These are phyloP conservation scores for Microctenopoma stevenorrisi DNA, from an alignment of 2,797 vertebrate genomes.

Conservation along the genomic window DNA sequence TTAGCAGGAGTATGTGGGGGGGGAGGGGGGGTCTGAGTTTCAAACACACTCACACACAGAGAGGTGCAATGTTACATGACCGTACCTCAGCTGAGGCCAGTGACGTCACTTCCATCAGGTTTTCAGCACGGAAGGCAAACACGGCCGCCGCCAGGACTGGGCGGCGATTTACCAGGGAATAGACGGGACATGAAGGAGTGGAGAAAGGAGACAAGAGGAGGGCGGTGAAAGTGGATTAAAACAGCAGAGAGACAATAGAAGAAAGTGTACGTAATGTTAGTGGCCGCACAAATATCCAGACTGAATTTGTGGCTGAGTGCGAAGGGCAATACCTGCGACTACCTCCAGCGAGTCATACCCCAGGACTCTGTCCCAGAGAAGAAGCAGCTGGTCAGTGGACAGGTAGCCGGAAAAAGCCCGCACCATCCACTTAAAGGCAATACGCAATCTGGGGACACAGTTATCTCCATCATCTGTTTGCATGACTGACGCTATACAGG, in stretches of 20 bases:
- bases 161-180: background rate
- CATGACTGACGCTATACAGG: too few relatives aligned
- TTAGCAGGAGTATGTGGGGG: slow-evolving; percentile 45
- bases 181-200: background rate
- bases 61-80: slow-evolving; percentile 69
- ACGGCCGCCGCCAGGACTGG: slow-evolving; percentile 95
- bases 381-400: slow-evolving; percentile 96
- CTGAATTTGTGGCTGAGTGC: background rate
- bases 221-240: background rate
- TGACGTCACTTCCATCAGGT: slow-evolving; percentile 99
- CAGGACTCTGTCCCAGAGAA: slow-evolving; percentile 97
- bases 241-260: background rate
- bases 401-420: slow-evolving; percentile 97
- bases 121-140: slow-evolving; percentile 97
- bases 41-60: slow-evolving; percentile 20
- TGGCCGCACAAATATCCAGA: background rate
- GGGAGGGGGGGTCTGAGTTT: slow-evolving; percentile 13
- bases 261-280: too few relatives aligned
- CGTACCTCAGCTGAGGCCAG: slow-evolving; percentile 95
- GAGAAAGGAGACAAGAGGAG: background rate
- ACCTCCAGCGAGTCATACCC: slow-evolving; percentile 96
- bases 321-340: slow-evolving; percentile 86
- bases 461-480: background rate
- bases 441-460: slow-evolving; percentile 86
- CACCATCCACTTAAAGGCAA: slow-evolving; percentile 99